phyloP scores from a whole-genome alignment of 2,797 vertebrate species.

The Alosa sapidissima region DNA sequence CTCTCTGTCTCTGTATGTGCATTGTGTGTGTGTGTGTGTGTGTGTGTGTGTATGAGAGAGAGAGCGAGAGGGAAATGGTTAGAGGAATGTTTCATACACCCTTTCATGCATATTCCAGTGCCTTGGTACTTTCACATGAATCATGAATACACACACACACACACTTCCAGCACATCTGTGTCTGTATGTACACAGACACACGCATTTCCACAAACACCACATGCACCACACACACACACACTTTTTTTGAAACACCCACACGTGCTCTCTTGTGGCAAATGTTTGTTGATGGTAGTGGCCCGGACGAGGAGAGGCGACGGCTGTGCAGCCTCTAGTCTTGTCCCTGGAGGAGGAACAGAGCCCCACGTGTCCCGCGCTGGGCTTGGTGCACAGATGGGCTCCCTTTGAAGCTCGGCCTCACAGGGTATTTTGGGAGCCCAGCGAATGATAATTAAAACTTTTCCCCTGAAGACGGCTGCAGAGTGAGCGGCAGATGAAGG shows the following conservation, averaged over 20 bases:
- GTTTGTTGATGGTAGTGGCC: slow-evolving; percentile 18
- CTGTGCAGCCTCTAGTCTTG: slow-evolving; percentile 19
- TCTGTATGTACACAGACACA: neutral
- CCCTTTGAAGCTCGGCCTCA: slow-evolving; percentile 32
- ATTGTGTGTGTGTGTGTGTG: neutral
- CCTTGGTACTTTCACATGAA: neutral
- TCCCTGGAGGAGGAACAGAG: slow-evolving; percentile 29
- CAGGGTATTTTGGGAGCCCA: slow-evolving; percentile 25
- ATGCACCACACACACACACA: neutral
- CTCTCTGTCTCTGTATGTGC: neutral
- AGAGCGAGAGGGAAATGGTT: neutral
- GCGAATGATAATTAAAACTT: slow-evolving; percentile 32
- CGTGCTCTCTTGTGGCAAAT: slow-evolving; percentile 30
- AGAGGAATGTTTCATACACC: neutral
- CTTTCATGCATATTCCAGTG: neutral
- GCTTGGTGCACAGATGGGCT: slow-evolving; percentile 44
- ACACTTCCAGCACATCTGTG: neutral
- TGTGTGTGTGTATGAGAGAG: neutral
- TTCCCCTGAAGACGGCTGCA: neutral
- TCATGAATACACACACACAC: neutral
- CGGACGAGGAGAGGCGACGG: neutral
- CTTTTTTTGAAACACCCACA: neutral
- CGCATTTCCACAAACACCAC: neutral
- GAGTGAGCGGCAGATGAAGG: slow-evolving; percentile 7
- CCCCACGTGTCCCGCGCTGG: slow-evolving; percentile 31